Base-by-base conservation (phyloP, 2,888 invertebrate genomes). In the Drosophila peninsularis region DNA sequence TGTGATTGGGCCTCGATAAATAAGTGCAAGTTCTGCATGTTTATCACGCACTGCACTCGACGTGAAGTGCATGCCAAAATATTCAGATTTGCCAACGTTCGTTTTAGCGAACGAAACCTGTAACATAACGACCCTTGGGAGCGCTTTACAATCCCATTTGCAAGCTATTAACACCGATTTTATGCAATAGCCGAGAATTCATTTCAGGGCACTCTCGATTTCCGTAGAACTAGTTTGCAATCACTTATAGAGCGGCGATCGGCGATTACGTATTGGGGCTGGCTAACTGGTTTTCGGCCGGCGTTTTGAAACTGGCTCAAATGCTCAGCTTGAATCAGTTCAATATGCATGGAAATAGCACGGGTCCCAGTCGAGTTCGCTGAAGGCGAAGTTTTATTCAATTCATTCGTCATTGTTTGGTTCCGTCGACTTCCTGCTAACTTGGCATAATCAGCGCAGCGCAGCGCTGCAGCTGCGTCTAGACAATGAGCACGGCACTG, bases 151-250 rank as follows among this genome's bases (percentile, higher is more conserved):
- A 36, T 19, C n/a, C 49, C 49, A 54, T 63, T 82, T 77, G 73
- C 73, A 65, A 52, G 63, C 37, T 47, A 62, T 71, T 69, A 71
- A 64, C 75, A 71, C 79, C 64, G 45, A 64, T 66, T 62, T 77
- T 76, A 58, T 72, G 72, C 66, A 75, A 76, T 41, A 32, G 17
- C 57, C 10, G 14, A 32, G 36, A 53, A 60, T 62, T 62, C 2
- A 54, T 37, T 39, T 52, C 37, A 53, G 53, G 44, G 52, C 66
- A 85, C 82, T 82, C 67, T 88, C 88, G 74, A 64, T 85, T 82
- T 82, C 73, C 65, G 79, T 60, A 64, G 61, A 82, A 76, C 80
- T 79, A 27, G 68, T 71, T 84, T 73, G n/a, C 37, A 11, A 62
- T 42, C 34, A 73, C 44, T 45, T 45, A 54, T 50, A 62, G 62